Base-by-base conservation (phyloP, 2,888 invertebrate species). In the Blomia tropicalis region DNA sequence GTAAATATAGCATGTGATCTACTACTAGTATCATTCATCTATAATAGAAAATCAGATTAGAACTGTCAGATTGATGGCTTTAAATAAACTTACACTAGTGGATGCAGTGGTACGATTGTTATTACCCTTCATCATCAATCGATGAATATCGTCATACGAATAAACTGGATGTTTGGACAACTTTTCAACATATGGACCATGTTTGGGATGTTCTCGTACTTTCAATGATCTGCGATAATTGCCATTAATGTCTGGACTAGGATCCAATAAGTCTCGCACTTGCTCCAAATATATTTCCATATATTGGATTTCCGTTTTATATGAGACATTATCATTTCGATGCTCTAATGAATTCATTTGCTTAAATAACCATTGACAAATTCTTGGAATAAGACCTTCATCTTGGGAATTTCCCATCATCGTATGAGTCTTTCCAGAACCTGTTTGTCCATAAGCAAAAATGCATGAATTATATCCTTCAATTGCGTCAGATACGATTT, bases 1-100 rank as follows among this genome's bases (percentile, higher is more conserved):
- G 88, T 88, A 75, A 89, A 88, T 72, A 89, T 88, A 67, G 88
- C 88, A 78, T 89, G 89, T 77, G 87, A 87, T 70, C 89, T 80
- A 72, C 87, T 87, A 74, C 87, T 87, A 69, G 86, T 86, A 75
- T 88, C 87, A 77, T 89, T 89, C 88, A 89, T 89, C 73, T 56
- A 27, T 43, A 22, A 56, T 11, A 27, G 22, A 29, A 14, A 27
- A 36, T 36, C 36, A 36, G 17, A 36, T 11, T 36, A 36, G 17
- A 36, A 36, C 17, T 11, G 7, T 36, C 17, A 11, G 7, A 36
- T 36, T n/a, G n/a, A n/a, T 22, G 7, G 47, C 4, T 17, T 44
- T 22, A 19, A 44, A 11, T 17, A 19, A n/a, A 56, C 56, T 56
- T 19, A 56, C 56, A 56, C 87, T 86, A 63, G 89, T 89, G 70